Evolutionary conservation across 2,888 invertebrate genomes (phyloP), one percentile per base, ranked within the genome.

Genomic region (Esperia sulphurella): DNA sequence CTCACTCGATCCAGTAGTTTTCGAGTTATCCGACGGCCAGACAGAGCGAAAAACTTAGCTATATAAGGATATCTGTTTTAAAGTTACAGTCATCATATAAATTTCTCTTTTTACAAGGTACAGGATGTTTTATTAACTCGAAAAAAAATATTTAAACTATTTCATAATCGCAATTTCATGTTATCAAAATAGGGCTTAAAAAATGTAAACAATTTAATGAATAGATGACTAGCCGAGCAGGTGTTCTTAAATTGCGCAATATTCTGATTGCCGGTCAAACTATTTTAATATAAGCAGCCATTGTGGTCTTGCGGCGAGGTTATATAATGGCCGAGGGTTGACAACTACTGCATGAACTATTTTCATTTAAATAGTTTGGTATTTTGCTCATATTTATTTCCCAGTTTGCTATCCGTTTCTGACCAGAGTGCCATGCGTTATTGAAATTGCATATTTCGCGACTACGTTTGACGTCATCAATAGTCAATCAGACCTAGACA

Each of bases 271-370:
- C 43, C 14, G 45, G 46, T 52, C 57, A 63, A 68, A 79, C 74
- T 82, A 82, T 82, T 81, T 75, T 79, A 81, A 81, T 83, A 83
- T 74, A 75, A 71, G 68, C 75, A 61, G 55, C 69, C 70, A 78
- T 76, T 77, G 80, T 75, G 55, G 44, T 46, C 54, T 21, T 2
- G 21, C 21, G 5, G 54, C 48, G 48, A 53, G 59, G 61, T 66
- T 65, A 58, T 53, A 53, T 54, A 61, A 51, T 35, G 51, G 49
- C 50, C 46, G 49, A 39, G 53, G 43, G 55, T 62, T 66, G 77
- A 71, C 75, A 71, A 69, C 68, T 61, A 21, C 21, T 60, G 65
- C 67, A 62, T 45, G 29, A 83, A 83, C 77, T 80, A 83, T 82
- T 76, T 68, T 75, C 75, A 84, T 84, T 78, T 64, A 75, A 83